Conservation (phyloP, 2,797 vertebrate genomes). For the Nannoperca australis region DNA sequence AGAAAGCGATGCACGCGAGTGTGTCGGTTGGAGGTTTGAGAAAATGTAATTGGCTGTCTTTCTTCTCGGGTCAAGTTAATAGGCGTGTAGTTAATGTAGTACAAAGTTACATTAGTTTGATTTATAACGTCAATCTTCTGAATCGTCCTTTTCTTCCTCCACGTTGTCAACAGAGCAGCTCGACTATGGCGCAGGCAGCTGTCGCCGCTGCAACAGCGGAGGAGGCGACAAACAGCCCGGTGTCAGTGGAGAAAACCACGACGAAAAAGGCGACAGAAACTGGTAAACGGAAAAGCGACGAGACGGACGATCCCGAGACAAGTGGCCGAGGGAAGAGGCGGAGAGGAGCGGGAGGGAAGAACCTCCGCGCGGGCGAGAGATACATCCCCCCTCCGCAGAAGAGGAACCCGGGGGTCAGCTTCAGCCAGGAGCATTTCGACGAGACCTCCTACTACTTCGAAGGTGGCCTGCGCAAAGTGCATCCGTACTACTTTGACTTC, state of each 20-base stretch:
- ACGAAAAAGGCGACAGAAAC: slow-evolving; percentile 15
- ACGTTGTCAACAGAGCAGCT: slow-evolving; percentile 11
- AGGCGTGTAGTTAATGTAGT: neutral
- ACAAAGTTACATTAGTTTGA: accelerated
- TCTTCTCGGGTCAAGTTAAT: neutral
- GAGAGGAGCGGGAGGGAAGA: slow-evolving; percentile 79
- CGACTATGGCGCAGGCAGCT: slow-evolving; percentile 52
- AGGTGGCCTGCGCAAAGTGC: slow-evolving; percentile 93
- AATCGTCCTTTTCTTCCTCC: neutral
- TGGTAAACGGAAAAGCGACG: slow-evolving; percentile 79
- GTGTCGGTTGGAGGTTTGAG: neutral
- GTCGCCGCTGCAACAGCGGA: neutral
- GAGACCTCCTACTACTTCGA: slow-evolving; percentile 96
- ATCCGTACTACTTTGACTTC: slow-evolving; percentile 95
- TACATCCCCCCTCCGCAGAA: slow-evolving; percentile 93
- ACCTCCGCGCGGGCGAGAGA: slow-evolving; percentile 82
- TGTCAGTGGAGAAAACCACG: neutral
- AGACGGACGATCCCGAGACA: slow-evolving; percentile 35
- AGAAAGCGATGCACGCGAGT: slow-evolving; percentile 56
- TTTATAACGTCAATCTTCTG: accelerated
- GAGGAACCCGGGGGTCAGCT: slow-evolving; percentile 90
- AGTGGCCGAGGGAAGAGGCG: slow-evolving; percentile 72
- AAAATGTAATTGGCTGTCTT: neutral
- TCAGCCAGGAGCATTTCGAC: slow-evolving; percentile 89
- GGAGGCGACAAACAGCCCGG: slow-evolving; percentile 10